These are phyloP conservation scores for Drosophila takahashii DNA, from an alignment of 1,140 invertebrate genomes.

Conservation along the genomic window DNA sequence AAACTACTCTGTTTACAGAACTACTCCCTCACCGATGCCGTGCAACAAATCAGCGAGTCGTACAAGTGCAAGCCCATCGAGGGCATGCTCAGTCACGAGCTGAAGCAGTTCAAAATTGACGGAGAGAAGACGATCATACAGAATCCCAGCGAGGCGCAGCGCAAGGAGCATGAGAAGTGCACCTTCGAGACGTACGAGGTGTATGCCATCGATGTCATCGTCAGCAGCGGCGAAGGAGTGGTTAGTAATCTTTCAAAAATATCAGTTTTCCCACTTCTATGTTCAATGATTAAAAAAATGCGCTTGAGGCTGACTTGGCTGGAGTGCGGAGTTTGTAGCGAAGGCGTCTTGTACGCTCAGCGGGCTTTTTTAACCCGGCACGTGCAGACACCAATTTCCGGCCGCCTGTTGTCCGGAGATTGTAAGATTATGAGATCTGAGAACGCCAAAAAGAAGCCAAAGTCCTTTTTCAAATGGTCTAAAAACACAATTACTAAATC, in stretches of 20 bases:
- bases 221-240: constrained; percentile 96
- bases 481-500: constrained; percentile 25
- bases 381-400: constrained; percentile 22
- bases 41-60: constrained; percentile 96
- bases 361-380: constrained; percentile 33
- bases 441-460: constrained; percentile 33
- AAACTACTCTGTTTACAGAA: constrained; percentile 87
- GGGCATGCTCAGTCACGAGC: constrained; percentile 99
- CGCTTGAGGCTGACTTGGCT: constrained; percentile 68
- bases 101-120: constrained; percentile 98
- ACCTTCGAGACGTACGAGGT: constrained; percentile 98
- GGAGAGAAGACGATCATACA: constrained; percentile 99
- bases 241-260: constrained; percentile 81
- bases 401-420: constrained; percentile 59
- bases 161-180: constrained; percentile 98
- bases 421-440: constrained; percentile 84
- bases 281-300: constrained; percentile 81
- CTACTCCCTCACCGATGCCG: constrained; percentile 95
- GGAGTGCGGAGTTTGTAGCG: constrained; percentile 22
- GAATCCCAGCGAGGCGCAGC: constrained; percentile 98
- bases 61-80: constrained; percentile 99
- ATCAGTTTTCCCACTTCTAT: neutral
- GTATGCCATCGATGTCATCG: constrained; percentile 98
- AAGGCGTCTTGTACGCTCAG: constrained; percentile 34
- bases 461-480: too few species aligned